Evolutionary conservation across 2,113 vertebrate genomes (phyloP), one percentile per base, ranked within the genome.

Genomic region (Xenus cinereus): DNA sequence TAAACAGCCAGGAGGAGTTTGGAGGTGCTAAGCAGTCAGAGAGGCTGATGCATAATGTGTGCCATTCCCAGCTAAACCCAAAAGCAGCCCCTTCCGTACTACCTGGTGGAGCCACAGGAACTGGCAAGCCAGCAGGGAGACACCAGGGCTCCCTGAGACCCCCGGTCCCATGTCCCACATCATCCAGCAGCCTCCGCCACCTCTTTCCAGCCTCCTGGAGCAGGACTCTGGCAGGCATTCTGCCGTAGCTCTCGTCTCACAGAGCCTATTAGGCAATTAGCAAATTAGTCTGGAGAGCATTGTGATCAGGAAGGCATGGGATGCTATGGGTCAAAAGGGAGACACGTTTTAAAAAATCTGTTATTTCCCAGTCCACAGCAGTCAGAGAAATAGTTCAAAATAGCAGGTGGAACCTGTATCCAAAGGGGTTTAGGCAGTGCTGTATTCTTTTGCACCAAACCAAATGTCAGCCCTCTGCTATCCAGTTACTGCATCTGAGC

Each of bases 1-100:
- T 77, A 87, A 96, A 84, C 53, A 96, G 73, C 87, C 62, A 1
- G 56, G 46, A 93, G 73, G 72, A 95, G 54, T 91, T 63, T 91
- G 69, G 72, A 91, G 89, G 81, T 93, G 50, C 79, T 79, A 84
- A 75, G 75, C 45, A 91, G 23, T 60, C 8, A 3, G 74, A 84
- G 11, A 89, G 3, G 7, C 72, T 87, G 51, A 69, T 91, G 84
- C 92, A 83, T 76, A 85, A 89, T 80, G 41, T 7, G 46, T 80
- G 16, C 72, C 27, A 60, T 74, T 91, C 69, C 46, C 66, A 62
- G 51, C 43, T 87, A 71, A 72, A 84, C 22, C 35, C 46, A 21
- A 91, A 75, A 94, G 14, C 77, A 84, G 57, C 23, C 24, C 30
- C 48, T 95, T 85, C 57, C 74, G 63, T 50, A 15, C 53, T 66